Evolutionary conservation across 1,140 invertebrate genomes (phyloP).

Genomic region (Drosophila kikkawai): DNA sequence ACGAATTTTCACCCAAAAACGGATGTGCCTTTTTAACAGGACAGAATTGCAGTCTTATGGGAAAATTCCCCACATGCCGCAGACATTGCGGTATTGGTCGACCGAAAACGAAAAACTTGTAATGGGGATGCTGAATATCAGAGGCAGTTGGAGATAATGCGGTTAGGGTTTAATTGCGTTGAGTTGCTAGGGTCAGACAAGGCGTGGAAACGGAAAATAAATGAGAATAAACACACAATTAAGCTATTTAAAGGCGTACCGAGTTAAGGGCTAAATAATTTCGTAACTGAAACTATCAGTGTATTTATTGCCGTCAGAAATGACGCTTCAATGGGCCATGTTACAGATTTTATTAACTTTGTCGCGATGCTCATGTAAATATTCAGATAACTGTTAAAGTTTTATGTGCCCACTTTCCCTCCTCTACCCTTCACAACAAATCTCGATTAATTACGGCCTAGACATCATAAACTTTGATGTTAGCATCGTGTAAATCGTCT

Average conservation of each 20-base stretch:
- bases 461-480: slow-evolving; percentile 74
- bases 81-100: slow-evolving; percentile 58
- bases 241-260: neutral
- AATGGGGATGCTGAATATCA: slow-evolving; percentile 10
- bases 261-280: neutral
- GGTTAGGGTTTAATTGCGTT: slow-evolving; percentile 70
- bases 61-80: slow-evolving; percentile 69
- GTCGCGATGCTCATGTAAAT: slow-evolving; percentile 3
- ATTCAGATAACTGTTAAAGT: slow-evolving; percentile 20
- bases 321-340: slow-evolving; percentile 1
- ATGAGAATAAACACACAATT: neutral
- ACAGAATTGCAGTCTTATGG: slow-evolving; percentile 59
- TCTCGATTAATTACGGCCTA: slow-evolving; percentile 70
- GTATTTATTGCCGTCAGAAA: slow-evolving; percentile 8
- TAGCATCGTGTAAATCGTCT: slow-evolving; percentile 63
- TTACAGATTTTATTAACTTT: slow-evolving; percentile 22
- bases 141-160: slow-evolving; percentile 53
- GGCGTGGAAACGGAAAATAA: neutral
- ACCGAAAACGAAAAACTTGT: slow-evolving; percentile 53
- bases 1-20: neutral
- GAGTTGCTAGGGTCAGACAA: slow-evolving; percentile 50
- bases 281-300: neutral
- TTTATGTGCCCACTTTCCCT: slow-evolving; percentile 23
- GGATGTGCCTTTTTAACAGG: slow-evolving; percentile 4
- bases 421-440: slow-evolving; percentile 32